Percentiles rank a stretch among this genome's conserved stretches.
Conservation (phyloP, 2,888 invertebrate genomes). For the Euplagia quadripunctaria region DNA sequence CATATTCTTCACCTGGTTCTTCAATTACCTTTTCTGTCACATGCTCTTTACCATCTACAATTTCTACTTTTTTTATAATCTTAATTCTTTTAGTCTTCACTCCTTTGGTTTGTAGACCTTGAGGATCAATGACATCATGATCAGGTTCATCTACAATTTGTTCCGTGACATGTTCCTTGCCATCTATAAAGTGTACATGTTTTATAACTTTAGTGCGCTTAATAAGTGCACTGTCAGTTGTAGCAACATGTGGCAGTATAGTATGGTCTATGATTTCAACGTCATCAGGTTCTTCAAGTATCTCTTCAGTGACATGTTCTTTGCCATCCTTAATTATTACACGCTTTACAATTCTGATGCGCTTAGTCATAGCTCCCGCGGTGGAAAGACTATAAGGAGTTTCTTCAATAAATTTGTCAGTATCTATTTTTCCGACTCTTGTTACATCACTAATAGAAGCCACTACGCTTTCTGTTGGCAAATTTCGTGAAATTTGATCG, state of each 20-base stretch:
- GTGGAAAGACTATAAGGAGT: not conserved
- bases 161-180: constrained; percentile 91
- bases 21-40: constrained; percentile 92
- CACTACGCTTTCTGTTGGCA: not conserved
- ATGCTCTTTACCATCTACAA: constrained; percentile 92
- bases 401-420: not conserved
- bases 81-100: constrained; percentile 76
- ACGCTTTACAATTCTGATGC: constrained; percentile 18
- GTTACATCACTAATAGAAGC: not conserved
- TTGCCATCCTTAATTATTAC: constrained; percentile 91
- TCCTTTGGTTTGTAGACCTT: constrained; percentile 67
- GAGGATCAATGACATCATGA: constrained; percentile 82
- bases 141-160: constrained; percentile 88
- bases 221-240: not conserved
- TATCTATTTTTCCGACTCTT: not conserved
- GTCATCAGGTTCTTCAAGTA: constrained; percentile 94
- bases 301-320: constrained; percentile 93
- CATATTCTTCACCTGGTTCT: constrained; percentile 75
- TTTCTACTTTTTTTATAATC: constrained; percentile 89
- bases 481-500: not conserved
- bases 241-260: not conserved
- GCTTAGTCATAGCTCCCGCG: constrained; percentile 1
- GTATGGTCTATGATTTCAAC: constrained; percentile 76
- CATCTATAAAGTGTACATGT: constrained; percentile 90
- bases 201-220: constrained; percentile 62